Evolutionary conservation across 2,888 invertebrate species (phyloP).

Genomic region (Psococerastis gibbosa): DNA sequence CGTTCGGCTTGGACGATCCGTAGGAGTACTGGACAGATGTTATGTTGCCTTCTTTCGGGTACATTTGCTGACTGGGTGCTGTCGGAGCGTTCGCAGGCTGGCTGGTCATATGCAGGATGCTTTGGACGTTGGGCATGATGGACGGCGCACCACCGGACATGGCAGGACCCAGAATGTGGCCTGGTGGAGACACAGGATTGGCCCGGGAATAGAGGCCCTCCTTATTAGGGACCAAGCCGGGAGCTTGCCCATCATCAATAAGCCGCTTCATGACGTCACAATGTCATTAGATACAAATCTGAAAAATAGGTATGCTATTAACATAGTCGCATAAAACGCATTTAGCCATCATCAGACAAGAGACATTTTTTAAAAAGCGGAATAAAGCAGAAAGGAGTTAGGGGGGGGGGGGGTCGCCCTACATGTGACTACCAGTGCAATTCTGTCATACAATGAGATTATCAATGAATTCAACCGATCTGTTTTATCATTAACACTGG

Average conservation of each 20-base stretch:
- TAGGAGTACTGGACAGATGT: constrained; percentile 6
- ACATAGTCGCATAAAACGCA: too few relatives aligned
- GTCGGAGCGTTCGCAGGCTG: background rate
- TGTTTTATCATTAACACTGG: too few relatives aligned
- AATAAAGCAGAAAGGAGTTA: too few relatives aligned
- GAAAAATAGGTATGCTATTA: too few relatives aligned
- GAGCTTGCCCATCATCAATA: background rate
- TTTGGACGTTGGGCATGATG: constrained; percentile 4
- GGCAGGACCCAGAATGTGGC: background rate
- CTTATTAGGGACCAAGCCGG: background rate
- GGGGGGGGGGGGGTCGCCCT: too few relatives aligned
- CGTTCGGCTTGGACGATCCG: background rate
- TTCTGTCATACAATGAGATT: too few relatives aligned
- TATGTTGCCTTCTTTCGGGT: background rate
- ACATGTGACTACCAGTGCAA: too few relatives aligned
- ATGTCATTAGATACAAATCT: too few relatives aligned
- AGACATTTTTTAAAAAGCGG: too few relatives aligned
- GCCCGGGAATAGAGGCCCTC: constrained; percentile 4
- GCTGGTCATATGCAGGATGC: background rate
- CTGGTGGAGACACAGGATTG: background rate
- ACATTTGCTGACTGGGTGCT: background rate
- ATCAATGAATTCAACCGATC: too few relatives aligned
- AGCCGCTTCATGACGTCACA: constrained; percentile 2
- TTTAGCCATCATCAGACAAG: too few relatives aligned
- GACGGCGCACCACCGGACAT: constrained; percentile 3